Conservation (phyloP, 2,888 invertebrate species). For the Diadegma fenestrale region DNA sequence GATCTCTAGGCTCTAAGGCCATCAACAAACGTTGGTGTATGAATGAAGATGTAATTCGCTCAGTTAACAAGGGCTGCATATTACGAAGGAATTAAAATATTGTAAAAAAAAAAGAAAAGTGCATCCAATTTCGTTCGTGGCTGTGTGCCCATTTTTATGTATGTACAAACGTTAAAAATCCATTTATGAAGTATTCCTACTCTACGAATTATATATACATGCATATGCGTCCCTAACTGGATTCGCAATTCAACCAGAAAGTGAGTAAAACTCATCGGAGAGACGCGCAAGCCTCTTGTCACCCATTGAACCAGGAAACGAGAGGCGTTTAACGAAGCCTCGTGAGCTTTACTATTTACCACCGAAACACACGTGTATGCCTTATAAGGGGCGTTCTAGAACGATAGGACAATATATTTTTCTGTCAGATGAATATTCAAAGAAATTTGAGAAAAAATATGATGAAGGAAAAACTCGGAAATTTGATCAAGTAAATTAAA, state of each 20-base stretch:
- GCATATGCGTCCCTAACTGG: not conserved
- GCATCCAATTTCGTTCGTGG: slow-evolving; percentile 4
- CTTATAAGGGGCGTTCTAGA: slow-evolving; percentile 5
- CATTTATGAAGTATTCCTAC: slow-evolving; percentile 10
- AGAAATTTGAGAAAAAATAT: not conserved
- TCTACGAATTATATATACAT: not conserved
- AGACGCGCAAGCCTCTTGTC: slow-evolving; percentile 72
- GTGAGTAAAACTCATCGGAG: slow-evolving; percentile 44
- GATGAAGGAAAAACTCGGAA: not conserved
- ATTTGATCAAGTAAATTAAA: not conserved
- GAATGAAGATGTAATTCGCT: not conserved
- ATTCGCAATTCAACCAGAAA: slow-evolving; percentile 33
- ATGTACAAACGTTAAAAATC: slow-evolving; percentile 31
- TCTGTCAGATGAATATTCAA: not conserved
- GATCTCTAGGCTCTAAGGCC: not conserved
- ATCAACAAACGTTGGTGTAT: not conserved
- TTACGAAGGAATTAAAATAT: slow-evolving; percentile 1
- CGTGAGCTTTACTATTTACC: slow-evolving; percentile 22
- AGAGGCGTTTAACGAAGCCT: slow-evolving; percentile 76
- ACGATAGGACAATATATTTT: not conserved
- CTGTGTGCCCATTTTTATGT: not conserved
- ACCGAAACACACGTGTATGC: slow-evolving; percentile 8
- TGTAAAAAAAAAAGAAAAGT: slow-evolving; percentile 10
- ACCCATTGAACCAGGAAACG: slow-evolving; percentile 75
- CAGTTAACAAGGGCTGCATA: not conserved